Conservation (phyloP, 2,797 vertebrate genomes). For the Acanthurus tractus region DNA sequence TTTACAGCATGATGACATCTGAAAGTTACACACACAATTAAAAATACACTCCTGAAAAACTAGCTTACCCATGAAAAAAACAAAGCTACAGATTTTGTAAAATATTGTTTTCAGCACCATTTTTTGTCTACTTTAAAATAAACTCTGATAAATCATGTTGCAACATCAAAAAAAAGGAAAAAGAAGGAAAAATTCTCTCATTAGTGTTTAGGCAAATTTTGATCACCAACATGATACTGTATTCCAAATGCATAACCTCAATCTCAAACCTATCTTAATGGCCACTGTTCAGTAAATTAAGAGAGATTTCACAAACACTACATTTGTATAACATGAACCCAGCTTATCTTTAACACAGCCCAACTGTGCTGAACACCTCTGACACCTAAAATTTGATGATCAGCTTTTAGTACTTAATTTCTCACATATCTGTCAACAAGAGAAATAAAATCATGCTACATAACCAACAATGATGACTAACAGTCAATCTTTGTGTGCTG, state of each 20-base stretch:
- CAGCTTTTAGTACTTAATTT: conserved; percentile 12
- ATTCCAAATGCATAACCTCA: conserved; percentile 31
- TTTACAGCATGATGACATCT: conserved; percentile 60
- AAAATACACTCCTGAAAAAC: conserved; percentile 53
- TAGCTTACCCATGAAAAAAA: conserved; percentile 37
- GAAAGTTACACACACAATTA: conserved; percentile 48
- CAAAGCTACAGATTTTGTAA: conserved; percentile 27
- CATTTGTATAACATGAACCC: conserved; percentile 20
- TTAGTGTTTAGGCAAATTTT: conserved; percentile 21
- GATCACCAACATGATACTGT: conserved; percentile 6
- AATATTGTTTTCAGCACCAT: conserved; percentile 64
- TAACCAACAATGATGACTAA: conserved; percentile 60
- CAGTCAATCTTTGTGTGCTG: conserved; percentile 68
- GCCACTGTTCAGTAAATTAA: conserved; percentile 27
- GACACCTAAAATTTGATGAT: conserved; percentile 16
- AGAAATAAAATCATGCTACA: conserved; percentile 54
- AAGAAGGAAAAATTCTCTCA: not conserved
- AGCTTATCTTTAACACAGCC: conserved; percentile 23
- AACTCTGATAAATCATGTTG: conserved; percentile 22
- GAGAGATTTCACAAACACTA: conserved; percentile 7
- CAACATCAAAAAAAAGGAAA: conserved; percentile 28
- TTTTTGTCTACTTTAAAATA: conserved; percentile 34
- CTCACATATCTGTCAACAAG: conserved; percentile 43
- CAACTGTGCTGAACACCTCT: conserved; percentile 8
- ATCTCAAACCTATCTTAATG: conserved; percentile 2